Evolutionary conservation across 2,113 vertebrate species (phyloP).

Genomic region (Felis catus): DNA sequence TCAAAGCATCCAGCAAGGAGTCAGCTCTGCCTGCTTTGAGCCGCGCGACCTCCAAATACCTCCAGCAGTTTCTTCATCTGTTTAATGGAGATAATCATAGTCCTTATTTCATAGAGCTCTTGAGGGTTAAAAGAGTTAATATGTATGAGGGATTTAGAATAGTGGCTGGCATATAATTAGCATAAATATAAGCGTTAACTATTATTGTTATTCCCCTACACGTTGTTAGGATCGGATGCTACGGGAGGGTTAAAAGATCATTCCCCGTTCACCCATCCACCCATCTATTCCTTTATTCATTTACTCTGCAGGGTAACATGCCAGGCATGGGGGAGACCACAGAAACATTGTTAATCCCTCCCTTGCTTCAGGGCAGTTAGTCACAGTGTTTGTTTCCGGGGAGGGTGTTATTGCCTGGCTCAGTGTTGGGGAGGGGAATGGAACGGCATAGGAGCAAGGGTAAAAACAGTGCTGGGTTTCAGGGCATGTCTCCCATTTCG

Average conservation of each 20-base stretch:
- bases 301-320: background rate
- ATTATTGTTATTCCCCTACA: conserved; percentile 29
- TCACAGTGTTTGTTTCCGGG: background rate
- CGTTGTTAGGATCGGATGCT: conserved; percentile 16
- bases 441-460: background rate
- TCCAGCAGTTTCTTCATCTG: background rate
- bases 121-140: conserved; percentile 53
- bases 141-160: conserved; percentile 51
- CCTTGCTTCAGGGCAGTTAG: background rate
- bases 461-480: background rate
- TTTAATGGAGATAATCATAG: conserved; percentile 35
- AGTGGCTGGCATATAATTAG: conserved; percentile 54
- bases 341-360: background rate
- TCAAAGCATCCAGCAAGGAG: background rate
- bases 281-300: background rate
- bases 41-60: background rate
- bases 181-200: conserved; percentile 21
- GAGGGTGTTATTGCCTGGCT: background rate
- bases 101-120: background rate
- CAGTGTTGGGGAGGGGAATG: background rate
- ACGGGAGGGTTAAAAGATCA: conserved; percentile 38
- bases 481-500: background rate
- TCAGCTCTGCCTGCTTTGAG: background rate
- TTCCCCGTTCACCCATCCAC: background rate
- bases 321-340: background rate